Base-by-base conservation (phyloP, 2,797 vertebrate genomes). In the Coracias cyanogaster region DNA sequence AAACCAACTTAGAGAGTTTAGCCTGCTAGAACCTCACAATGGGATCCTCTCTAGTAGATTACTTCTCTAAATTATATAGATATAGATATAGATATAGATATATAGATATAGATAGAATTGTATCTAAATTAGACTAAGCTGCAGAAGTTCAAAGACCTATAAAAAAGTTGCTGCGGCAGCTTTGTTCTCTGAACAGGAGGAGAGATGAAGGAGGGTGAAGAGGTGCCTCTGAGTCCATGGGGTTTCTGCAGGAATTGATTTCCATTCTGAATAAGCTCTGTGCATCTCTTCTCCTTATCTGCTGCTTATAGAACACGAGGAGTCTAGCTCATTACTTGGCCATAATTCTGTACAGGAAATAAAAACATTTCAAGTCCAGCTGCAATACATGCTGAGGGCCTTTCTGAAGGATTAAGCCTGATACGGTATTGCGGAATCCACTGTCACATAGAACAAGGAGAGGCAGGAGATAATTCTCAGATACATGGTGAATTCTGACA, bases 281-380 rank as follows among this genome's bases (percentile, higher is more conserved):
- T 43, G 17, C 1, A 1, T 54, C 31, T 69, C 24, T 29, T 76
- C 66, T n/a, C 16, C 16, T 46, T 46, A 57, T 6, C 28, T 0
- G 1, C 9, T 31, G 51, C 21, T 43, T 6, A 17, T 9, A 45
- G n/a, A 77, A 21, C 13, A 35, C 0, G 0, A 62, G 46, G 33
- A 37, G 10, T 6, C 26, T 25, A 26, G n/a, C 17, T 76, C 43
- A 48, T 22, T 51, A 21, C n/a, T 62, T 60, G 12, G 12, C 18
- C 37, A 20, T 31, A n/a, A 39, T 55, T 46, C n/a, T 58, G 16
- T 5, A 9, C 24, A 33, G 29, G 43, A 84, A 90, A 70, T 31
- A 49, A 77, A 79, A 65, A 18, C 8, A 43, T 61, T 79, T 37
- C 21, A 60, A 82, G 20, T 6, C 25, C 60, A 64, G 17, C n/a